phyloP scores from a whole-genome alignment of 2,797 vertebrate species.

The Sebastes melanostomus region DNA sequence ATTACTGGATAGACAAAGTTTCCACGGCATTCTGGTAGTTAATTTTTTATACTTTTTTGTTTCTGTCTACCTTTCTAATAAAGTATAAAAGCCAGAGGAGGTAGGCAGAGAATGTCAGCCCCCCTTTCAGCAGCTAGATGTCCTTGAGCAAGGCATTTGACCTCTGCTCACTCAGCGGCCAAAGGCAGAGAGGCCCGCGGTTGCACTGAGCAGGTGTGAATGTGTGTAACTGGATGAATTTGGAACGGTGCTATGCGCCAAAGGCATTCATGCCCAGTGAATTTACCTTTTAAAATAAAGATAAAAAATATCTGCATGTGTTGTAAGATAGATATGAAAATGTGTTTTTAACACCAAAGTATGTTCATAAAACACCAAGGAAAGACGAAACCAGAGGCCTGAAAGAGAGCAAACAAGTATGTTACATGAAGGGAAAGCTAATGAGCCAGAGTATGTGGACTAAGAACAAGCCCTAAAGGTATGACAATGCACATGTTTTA shows the following conservation, averaged over 20 bases:
- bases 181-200: not conserved
- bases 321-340: not conserved
- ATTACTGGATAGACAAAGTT: not conserved
- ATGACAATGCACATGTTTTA: not conserved
- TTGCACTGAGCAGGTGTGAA: conserved; percentile 23
- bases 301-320: rapidly evolving
- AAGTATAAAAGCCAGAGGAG: not conserved
- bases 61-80: not conserved
- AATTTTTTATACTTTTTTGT: not conserved
- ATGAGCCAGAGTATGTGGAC: not conserved
- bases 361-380: not conserved
- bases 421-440: not conserved
- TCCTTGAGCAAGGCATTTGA: conserved; percentile 25
- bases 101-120: not conserved
- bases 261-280: not conserved
- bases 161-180: conserved; percentile 9
- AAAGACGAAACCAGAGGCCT: not conserved
- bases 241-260: not conserved
- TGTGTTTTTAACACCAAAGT: not conserved
- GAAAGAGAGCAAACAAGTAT: not conserved
- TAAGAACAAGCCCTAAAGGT: not conserved
- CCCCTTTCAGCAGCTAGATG: not conserved
- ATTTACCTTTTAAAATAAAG: not conserved
- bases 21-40: not conserved
- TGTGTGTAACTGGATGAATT: not conserved